Conservation (phyloP, 1,140 invertebrate genomes). For the Brachionus sp. region DNA sequence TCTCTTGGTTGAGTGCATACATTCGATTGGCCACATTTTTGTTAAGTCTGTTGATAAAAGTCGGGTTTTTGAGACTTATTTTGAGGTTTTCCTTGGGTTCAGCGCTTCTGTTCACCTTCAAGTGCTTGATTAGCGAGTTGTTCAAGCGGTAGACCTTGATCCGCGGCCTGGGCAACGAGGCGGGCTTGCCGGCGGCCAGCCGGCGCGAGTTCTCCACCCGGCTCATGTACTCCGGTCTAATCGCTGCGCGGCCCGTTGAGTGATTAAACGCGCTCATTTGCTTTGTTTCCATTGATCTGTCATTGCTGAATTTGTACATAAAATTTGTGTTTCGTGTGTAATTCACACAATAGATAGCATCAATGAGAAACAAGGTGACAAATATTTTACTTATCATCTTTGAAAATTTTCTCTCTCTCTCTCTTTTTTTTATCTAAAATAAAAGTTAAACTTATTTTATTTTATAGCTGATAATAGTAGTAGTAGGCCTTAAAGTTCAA, state of each 20-base stretch:
- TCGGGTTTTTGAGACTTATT: background rate
- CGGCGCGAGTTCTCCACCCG: background rate
- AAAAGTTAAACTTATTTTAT: background rate
- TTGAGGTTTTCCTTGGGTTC: constrained; percentile 3
- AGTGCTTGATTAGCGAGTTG: background rate
- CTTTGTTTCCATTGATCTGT: background rate
- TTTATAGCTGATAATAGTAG: constrained; percentile 36
- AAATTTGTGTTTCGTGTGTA: background rate
- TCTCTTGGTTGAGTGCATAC: background rate
- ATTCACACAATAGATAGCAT: background rate
- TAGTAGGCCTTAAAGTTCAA: constrained; percentile 21
- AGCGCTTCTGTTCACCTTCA: background rate
- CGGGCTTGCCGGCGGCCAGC: background rate
- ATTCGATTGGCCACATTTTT: background rate
- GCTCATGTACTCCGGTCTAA: background rate
- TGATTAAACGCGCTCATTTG: background rate
- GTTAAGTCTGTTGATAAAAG: background rate
- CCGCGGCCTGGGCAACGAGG: background rate
- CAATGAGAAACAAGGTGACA: background rate
- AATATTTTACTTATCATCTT: constrained; percentile 25
- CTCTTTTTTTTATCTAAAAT: background rate
- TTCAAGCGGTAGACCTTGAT: constrained; percentile 25
- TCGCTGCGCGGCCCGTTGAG: background rate
- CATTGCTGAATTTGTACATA: background rate
- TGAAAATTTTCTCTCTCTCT: background rate